A percentile compares a stretch with the other conserved stretches of the same genome.
These are phyloP conservation scores for Campoplex capitator DNA, from an alignment of 2,888 invertebrate genomes.

Conservation along the genomic window DNA sequence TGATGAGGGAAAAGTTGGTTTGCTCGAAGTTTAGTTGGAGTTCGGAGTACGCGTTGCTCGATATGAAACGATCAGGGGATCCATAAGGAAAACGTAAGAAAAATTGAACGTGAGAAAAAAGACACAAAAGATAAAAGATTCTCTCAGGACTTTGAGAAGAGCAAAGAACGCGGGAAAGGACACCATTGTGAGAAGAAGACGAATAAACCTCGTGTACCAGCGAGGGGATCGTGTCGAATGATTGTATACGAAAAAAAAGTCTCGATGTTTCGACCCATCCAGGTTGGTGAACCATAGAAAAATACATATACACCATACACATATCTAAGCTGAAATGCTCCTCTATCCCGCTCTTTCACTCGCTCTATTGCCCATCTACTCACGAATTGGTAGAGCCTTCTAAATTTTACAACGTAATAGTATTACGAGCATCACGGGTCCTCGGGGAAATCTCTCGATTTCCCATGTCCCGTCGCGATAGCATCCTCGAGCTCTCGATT, in stretches of 20 bases:
- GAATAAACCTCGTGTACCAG: conserved; percentile 43
- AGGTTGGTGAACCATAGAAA: conserved; percentile 4
- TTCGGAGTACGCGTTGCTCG: not conserved
- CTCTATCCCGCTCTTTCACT: conserved; percentile 21
- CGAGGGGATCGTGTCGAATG: conserved; percentile 16
- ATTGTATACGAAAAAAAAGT: conserved; percentile 30
- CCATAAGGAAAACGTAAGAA: not conserved
- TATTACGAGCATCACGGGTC: conserved; percentile 73
- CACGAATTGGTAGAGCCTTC: conserved; percentile 67
- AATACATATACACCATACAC: conserved; percentile 9
- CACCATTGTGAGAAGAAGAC: conserved; percentile 22
- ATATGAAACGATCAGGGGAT: not conserved
- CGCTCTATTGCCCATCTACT: conserved; percentile 53
- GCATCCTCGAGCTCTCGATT: conserved; percentile 65
- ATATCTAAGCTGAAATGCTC: conserved; percentile 25
- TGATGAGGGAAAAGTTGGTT: not conserved
- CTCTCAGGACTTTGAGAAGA: conserved; percentile 34
- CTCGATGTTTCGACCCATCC: conserved; percentile 50
- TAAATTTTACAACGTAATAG: conserved; percentile 76
- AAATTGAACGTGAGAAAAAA: conserved; percentile 31
- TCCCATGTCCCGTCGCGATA: conserved; percentile 70
- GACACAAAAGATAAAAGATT: conserved; percentile 32
- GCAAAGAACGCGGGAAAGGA: conserved; percentile 33
- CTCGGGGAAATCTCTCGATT: conserved; percentile 76
- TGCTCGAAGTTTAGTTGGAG: not conserved